A percentile compares a stretch with the other conserved stretches of the same genome.
Evolutionary conservation across 2,888 invertebrate species (phyloP).

Genomic region (Oscheius sp.): DNA sequence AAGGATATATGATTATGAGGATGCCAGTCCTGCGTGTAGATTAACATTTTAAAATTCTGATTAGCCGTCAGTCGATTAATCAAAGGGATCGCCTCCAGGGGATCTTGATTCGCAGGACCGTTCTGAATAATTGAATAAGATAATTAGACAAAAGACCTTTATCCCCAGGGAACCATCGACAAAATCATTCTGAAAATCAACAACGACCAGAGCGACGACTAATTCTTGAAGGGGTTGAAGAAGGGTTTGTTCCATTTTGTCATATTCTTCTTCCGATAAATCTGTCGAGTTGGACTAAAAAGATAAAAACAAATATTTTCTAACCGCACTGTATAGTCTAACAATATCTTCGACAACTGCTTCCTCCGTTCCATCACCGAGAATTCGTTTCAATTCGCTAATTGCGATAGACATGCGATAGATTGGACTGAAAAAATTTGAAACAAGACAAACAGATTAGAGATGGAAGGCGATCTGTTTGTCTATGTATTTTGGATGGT

Average conservation of each 20-base stretch:
- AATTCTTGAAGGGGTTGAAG: conserved; percentile 42
- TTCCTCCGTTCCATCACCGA: neutral
- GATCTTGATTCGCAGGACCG: conserved; percentile 63
- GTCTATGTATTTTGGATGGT: too few species aligned
- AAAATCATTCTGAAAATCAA: conserved; percentile 98
- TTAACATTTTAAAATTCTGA: conserved; percentile 49
- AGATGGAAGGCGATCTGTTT: neutral
- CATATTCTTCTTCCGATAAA: conserved; percentile 13
- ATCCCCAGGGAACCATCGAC: conserved; percentile 92
- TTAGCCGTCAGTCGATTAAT: conserved; percentile 57
- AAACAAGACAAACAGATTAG: neutral
- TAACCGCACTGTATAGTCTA: neutral
- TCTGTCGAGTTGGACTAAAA: neutral
- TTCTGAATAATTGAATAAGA: conserved; percentile 42
- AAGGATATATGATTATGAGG: conserved; percentile 94
- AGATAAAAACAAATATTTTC: neutral
- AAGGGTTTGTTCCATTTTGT: conserved; percentile 14
- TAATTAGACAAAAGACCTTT: conserved; percentile 72
- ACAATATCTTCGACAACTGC: neutral
- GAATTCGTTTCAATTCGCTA: neutral
- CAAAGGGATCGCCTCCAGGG: conserved; percentile 59
- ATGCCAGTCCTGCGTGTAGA: conserved; percentile 95
- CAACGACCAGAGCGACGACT: conserved; percentile 81
- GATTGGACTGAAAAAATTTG: too few species aligned
- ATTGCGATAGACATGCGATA: neutral